Base-by-base conservation (phyloP, 2,888 invertebrate species). In the Xanthorhoe spadicearia region DNA sequence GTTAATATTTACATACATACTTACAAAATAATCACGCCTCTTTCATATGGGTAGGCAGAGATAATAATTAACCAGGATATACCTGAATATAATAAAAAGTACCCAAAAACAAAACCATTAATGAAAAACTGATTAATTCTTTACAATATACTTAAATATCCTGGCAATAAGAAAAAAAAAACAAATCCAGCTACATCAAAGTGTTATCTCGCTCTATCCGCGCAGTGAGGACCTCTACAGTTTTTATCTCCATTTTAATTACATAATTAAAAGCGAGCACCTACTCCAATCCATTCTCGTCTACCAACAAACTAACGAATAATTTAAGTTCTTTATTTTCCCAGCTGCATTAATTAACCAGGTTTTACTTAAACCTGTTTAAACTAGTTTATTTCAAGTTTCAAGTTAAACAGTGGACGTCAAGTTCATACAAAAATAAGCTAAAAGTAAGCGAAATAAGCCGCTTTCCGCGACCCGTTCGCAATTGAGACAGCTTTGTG, bases 401-500 rank as follows among this genome's bases (percentile, higher is more conserved):
- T 71, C 68, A 68, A 73, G 72, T 74, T 66, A 66, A 70, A 69
- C 69, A 71, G 50, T 54, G 63, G 49, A 76, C 75, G 74, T 74
- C 74, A 74, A 74, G 74, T 79, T 75, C 73, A 75, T 75, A 72
- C 71, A 73, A 74, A 79, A 77, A 76, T 74, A 78, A 75, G 72
- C 69, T 70, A 66, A 74, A 75, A 77, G 77, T 75, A 77, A 81
- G 77, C 76, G 76, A 82, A 86, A 82, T 82, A 84, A 85, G 80
- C 81, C 73, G 79, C 79, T 81, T 81, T 78, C 71, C 75, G 74
- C 78, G 81, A 83, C 83, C 82, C 79, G 82, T 79, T 80, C 79
- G 79, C 86, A 81, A 83, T 84, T 75, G 78, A 81, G 81, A 80
- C 80, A 77, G 82, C 82, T 83, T 83, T 84, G 83, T 85, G 86